Conservation (phyloP, 2,113 vertebrate species). For the Morone saxatilis region DNA sequence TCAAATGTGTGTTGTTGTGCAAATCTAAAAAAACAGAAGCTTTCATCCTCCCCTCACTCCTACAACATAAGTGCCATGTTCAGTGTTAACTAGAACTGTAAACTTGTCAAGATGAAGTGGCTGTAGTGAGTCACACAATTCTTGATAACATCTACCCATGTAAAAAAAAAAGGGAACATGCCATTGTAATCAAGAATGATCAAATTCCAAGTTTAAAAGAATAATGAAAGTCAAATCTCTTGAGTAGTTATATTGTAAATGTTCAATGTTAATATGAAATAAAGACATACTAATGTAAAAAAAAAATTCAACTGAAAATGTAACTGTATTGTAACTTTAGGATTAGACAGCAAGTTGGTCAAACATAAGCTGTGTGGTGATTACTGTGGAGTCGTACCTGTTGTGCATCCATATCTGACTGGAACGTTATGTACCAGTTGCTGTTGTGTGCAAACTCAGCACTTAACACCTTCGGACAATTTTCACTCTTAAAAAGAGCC, state of each 20-base stretch:
- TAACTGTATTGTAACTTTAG: not conserved
- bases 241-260: not conserved
- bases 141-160: not conserved
- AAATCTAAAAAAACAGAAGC: not conserved
- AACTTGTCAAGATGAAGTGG: not conserved
- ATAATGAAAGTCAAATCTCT: not conserved
- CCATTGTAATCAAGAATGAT: not conserved
- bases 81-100: not conserved
- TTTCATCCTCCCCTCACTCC: not conserved
- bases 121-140: not conserved
- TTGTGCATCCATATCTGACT: slow-evolving; percentile 96
- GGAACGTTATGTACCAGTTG: slow-evolving; percentile 99
- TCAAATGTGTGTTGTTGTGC: not conserved
- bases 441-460: slow-evolving; percentile 99
- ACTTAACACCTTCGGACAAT: slow-evolving; percentile 95
- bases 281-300: not conserved
- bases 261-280: not conserved
- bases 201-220: not conserved
- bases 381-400: slow-evolving; percentile 85
- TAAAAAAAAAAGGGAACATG: not conserved
- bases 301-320: not conserved
- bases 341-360: not conserved
- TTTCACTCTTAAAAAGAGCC: slow-evolving; percentile 94
- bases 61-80: not conserved
- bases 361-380: not conserved